These are phyloP conservation scores for Pyrgilauda ruficollis DNA, from an alignment of 2,113 vertebrate species.

Conservation along the genomic window DNA sequence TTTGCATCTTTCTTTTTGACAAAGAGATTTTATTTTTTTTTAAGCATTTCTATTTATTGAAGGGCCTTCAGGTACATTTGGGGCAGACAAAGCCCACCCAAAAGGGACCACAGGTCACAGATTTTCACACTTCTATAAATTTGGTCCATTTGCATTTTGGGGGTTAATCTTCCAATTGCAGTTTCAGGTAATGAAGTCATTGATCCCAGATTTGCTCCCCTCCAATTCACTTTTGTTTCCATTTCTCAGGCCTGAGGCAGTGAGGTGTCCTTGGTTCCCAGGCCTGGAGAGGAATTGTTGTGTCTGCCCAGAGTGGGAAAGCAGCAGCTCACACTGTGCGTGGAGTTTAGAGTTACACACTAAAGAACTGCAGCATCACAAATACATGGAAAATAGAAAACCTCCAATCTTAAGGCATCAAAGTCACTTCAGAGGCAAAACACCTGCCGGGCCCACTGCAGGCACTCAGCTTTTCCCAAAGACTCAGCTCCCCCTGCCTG, in stretches of 20 bases:
- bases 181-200: background rate
- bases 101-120: fast-evolving
- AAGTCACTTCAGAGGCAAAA: background rate
- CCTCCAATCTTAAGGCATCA: background rate
- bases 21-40: too few species aligned
- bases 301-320: background rate
- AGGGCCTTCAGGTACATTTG: background rate
- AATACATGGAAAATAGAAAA: fast-evolving
- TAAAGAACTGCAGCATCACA: background rate
- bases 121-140: fast-evolving
- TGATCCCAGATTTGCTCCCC: background rate
- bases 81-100: background rate
- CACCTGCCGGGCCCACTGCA: background rate
- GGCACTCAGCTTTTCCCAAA: background rate
- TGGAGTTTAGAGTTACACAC: fast-evolving
- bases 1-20: background rate
- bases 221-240: background rate
- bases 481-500: background rate
- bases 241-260: background rate
- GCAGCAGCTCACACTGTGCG: background rate
- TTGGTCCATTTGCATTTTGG: background rate
- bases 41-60: background rate
- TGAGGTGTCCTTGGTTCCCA: background rate
- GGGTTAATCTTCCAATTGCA: background rate
- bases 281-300: background rate